Evolutionary conservation across 2,888 invertebrate species (phyloP).

Genomic region (Sesia bembeciformis): DNA sequence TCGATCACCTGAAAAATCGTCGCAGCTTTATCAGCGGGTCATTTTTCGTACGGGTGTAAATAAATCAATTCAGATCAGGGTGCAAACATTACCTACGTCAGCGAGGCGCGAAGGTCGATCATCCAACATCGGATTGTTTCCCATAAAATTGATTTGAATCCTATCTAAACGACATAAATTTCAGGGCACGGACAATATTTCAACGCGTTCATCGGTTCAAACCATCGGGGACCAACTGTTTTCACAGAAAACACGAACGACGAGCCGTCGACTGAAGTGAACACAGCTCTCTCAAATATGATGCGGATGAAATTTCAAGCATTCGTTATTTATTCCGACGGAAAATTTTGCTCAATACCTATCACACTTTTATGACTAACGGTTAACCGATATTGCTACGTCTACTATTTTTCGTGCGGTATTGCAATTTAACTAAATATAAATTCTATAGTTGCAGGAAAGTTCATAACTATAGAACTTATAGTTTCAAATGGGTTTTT

Average conservation of each 20-base stretch:
- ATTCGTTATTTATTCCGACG: slow-evolving; percentile 36
- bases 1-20: no score
- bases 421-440: no score
- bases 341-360: background rate
- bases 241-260: slow-evolving; percentile 53
- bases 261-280: slow-evolving; percentile 43
- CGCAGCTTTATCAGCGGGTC: no score
- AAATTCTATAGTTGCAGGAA: no score
- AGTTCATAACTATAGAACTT: no score
- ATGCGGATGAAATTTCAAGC: slow-evolving; percentile 54
- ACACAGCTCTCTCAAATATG: slow-evolving; percentile 59
- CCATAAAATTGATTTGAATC: slow-evolving; percentile 51
- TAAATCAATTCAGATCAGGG: slow-evolving; percentile 48
- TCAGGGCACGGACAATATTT: slow-evolving; percentile 36
- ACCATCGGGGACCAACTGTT: slow-evolving; percentile 30
- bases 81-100: slow-evolving; percentile 60
- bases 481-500: no score
- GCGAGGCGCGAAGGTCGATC: slow-evolving; percentile 24
- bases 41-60: no score
- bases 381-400: no score
- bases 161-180: slow-evolving; percentile 48
- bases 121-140: slow-evolving; percentile 38
- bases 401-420: no score
- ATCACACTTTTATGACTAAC: no score
- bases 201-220: slow-evolving; percentile 23